Conservation (phyloP, 2,113 vertebrate genomes). For the Eretmodus cyanostictus region DNA sequence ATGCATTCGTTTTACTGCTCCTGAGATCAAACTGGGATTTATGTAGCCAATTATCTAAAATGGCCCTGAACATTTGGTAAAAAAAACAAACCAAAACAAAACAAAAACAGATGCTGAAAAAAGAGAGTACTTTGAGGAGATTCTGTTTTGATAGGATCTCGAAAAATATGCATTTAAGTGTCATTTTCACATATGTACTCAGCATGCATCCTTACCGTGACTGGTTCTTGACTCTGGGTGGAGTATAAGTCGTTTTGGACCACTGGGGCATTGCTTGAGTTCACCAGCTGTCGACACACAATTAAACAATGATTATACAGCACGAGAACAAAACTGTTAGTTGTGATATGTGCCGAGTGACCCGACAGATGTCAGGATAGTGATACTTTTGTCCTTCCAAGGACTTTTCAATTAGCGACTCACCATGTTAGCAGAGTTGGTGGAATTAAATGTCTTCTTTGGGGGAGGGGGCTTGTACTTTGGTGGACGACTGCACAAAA, state of each 20-base stretch:
- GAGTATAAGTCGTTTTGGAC: not conserved
- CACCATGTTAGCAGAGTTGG: conserved; percentile 59
- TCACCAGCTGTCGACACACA: conserved; percentile 10
- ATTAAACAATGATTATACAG: not conserved
- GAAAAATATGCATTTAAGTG: not conserved
- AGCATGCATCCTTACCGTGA: conserved; percentile 52
- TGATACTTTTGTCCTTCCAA: not conserved
- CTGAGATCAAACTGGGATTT: not conserved
- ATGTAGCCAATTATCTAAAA: not conserved
- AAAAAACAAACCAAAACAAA: not conserved
- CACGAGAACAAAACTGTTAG: not conserved
- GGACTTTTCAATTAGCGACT: conserved; percentile 25
- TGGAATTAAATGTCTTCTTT: conserved; percentile 45
- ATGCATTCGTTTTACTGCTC: not conserved
- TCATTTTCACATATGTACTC: not conserved
- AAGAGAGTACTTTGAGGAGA: not conserved
- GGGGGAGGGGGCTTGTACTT: conserved; percentile 84
- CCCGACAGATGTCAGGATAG: not conserved
- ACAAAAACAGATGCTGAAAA: not conserved
- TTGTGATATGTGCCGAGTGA: not conserved
- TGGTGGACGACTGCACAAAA: conserved; percentile 73
- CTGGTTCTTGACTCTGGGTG: conserved; percentile 52
- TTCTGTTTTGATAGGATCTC: not conserved
- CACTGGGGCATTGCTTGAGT: not conserved
- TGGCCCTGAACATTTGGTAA: not conserved